Base-by-base conservation (phyloP, 2,888 invertebrate species). In the Cybosia mesomella region DNA sequence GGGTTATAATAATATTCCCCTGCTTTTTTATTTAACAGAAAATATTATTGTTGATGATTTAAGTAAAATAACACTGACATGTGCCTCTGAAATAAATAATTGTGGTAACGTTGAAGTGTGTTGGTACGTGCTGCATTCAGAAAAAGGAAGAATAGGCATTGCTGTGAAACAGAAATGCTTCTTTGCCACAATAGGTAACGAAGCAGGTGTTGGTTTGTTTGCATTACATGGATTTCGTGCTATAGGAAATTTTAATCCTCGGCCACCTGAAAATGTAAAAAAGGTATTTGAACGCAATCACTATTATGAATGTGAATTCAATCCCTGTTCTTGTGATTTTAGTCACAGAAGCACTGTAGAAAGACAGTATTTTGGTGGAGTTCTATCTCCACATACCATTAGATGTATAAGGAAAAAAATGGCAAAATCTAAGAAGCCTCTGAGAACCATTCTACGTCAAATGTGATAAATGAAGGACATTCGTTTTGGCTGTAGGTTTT, bases 71-170 rank as follows among this genome's bases (percentile, higher is more conserved):
- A 54, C 21, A 8, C 11, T 54, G 7, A n/a, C 21, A 21, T 21
- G 54, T 54, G n/a, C 21, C 11, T n/a, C 54, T 0, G 11, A 54
- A 21, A 54, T 54, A 21, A 9, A 21, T 21, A 54, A 54, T 54
- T 54, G 54, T 54, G 54, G 54, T 54, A 54, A 54, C 10, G 54
- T 54, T 7, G 54, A 54, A 10, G 54, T 21, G n/a, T 54, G 54
- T 54, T 54, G 54, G 54, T 54, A 54, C 21, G 54, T 54, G 8
- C 1, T 54, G 21, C 54, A 54, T 54, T 21, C 21, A 21, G 21
- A 54, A 22, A 21, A 21, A 54, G 54, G 54, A 7, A 22, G 9
- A 10, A 54, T 54, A 21, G 54, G 54, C 9, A 54, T 54, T 21
- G 21, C 21, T 21, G 54, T 54, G 1, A 54, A 54, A 11, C 54